Evolutionary conservation across 2,888 invertebrate genomes (phyloP).

Genomic region (Tenthredo notha): DNA sequence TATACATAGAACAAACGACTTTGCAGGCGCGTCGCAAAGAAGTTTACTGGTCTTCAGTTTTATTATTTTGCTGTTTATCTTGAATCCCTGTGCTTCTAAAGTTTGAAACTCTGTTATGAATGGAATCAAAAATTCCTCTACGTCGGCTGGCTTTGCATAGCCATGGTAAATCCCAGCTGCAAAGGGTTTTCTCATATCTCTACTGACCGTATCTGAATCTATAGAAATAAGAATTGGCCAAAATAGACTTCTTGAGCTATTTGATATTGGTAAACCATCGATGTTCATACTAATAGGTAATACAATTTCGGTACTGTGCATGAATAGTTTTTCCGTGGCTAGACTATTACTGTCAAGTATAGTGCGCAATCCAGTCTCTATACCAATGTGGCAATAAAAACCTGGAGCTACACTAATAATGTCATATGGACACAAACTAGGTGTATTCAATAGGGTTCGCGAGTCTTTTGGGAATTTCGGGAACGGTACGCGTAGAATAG

Average conservation of each 20-base stretch:
- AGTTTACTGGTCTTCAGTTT: constrained; percentile 51
- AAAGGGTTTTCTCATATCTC: constrained; percentile 34
- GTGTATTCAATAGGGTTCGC: not conserved
- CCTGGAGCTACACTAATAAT: not conserved
- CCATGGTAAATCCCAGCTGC: constrained; percentile 58
- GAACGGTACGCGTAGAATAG: not conserved
- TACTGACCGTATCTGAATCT: not conserved
- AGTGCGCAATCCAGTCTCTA: constrained; percentile 14
- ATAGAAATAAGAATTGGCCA: constrained; percentile 20
- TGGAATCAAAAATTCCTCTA: constrained; percentile 55
- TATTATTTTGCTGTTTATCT: constrained; percentile 30
- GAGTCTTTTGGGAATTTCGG: constrained; percentile 2
- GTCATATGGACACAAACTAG: not conserved
- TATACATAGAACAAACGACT: constrained; percentile 54
- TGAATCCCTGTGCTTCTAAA: constrained; percentile 54
- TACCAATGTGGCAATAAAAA: constrained; percentile 1
- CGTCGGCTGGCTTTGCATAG: constrained; percentile 37
- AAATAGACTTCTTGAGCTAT: constrained; percentile 12
- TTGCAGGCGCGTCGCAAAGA: constrained; percentile 59
- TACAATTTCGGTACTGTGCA: not conserved
- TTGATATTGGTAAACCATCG: constrained; percentile 11
- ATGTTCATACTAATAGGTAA: not conserved
- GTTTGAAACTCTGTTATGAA: constrained; percentile 55
- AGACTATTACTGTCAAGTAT: not conserved
- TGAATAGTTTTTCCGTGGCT: not conserved